phyloP scores from a whole-genome alignment of 2,888 invertebrate species.

The Stratiomys singularior region DNA sequence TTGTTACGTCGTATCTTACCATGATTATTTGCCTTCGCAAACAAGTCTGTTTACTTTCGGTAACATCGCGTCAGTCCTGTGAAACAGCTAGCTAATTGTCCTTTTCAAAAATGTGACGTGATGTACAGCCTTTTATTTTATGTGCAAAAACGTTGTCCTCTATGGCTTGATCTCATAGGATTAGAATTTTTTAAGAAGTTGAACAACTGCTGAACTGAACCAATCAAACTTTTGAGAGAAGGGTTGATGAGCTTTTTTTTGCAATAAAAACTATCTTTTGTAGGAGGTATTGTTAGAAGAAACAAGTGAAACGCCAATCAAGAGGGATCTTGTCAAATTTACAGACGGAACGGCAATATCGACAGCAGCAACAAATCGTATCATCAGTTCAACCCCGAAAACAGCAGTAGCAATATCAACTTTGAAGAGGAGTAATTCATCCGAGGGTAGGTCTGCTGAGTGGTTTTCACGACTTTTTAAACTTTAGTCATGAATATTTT shows the following conservation, averaged over 20 bases:
- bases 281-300: constrained; percentile 9
- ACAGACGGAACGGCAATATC: background rate
- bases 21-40: no score
- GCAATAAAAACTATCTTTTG: no score
- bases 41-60: no score
- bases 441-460: constrained; percentile 12
- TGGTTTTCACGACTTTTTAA: background rate
- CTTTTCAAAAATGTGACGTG: no score
- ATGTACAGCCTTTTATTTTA: no score
- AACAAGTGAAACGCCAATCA: background rate
- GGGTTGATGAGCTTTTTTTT: background rate
- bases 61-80: no score
- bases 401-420: background rate
- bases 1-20: no score
- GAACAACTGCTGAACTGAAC: no score
- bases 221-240: background rate
- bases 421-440: constrained; percentile 17
- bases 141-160: no score
- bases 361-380: background rate
- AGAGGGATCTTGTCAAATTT: background rate
- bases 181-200: no score
- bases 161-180: no score
- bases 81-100: no score
- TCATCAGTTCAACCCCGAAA: constrained; percentile 23
- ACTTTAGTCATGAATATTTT: background rate